Percentiles rank a stretch among this genome's conserved stretches.
Evolutionary conservation across 2,888 invertebrate species (phyloP).

Genomic region (Amiota communis): DNA sequence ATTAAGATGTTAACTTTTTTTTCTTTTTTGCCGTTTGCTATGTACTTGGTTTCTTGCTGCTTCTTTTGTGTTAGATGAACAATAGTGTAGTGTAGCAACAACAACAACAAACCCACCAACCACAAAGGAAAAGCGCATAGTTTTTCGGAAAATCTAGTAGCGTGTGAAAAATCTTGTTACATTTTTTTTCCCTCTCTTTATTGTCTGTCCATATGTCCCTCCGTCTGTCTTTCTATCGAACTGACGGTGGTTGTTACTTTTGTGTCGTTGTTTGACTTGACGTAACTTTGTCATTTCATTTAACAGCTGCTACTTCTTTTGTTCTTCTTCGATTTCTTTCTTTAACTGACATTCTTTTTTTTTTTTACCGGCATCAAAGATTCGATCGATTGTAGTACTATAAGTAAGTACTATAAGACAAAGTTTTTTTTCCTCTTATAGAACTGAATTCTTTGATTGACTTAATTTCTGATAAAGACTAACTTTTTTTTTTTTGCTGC

Average conservation of each 20-base stretch:
- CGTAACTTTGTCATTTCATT: neutral
- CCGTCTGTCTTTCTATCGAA: neutral
- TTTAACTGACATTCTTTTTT: too few relatives aligned
- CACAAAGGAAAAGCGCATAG: constrained; percentile 16
- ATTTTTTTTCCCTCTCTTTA: neutral
- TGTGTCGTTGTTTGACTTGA: neutral
- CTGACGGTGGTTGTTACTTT: neutral
- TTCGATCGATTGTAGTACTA: too few relatives aligned
- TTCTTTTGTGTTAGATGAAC: too few relatives aligned
- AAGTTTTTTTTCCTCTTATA: too few relatives aligned
- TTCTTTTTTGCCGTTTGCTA: too few relatives aligned
- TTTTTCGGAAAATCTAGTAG: constrained; percentile 10
- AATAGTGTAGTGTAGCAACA: neutral
- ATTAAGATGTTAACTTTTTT: neutral
- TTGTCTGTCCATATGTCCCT: constrained; percentile 2
- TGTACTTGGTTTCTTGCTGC: neutral
- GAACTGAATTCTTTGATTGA: too few relatives aligned
- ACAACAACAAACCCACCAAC: neutral
- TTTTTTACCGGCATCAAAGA: too few relatives aligned
- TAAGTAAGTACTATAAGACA: too few relatives aligned
- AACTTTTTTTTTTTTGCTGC: too few relatives aligned
- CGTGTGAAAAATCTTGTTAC: constrained; percentile 17
- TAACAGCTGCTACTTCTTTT: too few relatives aligned
- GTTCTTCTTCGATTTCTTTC: too few relatives aligned
- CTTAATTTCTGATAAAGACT: too few relatives aligned